phyloP scores from a whole-genome alignment of 2,113 vertebrate genomes.

The Sphyrna mokarran region DNA sequence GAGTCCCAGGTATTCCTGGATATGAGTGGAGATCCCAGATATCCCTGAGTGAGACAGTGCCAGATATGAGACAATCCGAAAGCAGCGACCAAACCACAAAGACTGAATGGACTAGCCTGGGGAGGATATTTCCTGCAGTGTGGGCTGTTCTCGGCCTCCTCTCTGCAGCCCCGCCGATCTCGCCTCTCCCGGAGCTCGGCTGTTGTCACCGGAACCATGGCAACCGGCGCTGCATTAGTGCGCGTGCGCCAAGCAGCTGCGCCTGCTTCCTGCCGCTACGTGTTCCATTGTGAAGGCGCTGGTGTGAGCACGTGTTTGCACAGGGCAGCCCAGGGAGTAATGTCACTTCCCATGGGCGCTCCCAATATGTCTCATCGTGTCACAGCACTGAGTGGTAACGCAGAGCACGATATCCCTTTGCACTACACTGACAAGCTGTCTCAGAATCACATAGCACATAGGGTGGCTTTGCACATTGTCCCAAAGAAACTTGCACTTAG shows the following conservation, averaged over 20 bases:
- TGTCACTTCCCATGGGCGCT: neutral
- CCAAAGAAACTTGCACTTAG: no score
- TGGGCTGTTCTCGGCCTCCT: neutral
- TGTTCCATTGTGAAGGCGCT: neutral
- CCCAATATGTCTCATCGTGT: neutral
- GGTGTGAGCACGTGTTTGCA: neutral
- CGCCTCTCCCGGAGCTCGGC: neutral
- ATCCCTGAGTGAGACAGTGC: no score
- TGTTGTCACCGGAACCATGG: neutral
- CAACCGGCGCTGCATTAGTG: neutral
- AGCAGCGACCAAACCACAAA: neutral
- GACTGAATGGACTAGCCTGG: no score
- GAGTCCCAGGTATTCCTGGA: no score
- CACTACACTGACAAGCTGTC: neutral
- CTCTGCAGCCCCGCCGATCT: neutral
- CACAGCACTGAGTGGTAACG: no score
- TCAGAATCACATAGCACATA: neutral
- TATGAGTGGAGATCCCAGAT: neutral
- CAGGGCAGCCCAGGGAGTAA: neutral
- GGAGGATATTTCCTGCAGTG: neutral
- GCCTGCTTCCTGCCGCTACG: neutral
- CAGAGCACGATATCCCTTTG: no score
- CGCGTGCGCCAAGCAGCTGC: neutral
- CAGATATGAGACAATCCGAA: neutral
- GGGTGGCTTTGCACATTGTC: neutral